Evolutionary conservation across 2,113 vertebrate genomes (phyloP), one percentile per base, ranked within the genome.

Genomic region (Lynx canadensis): DNA sequence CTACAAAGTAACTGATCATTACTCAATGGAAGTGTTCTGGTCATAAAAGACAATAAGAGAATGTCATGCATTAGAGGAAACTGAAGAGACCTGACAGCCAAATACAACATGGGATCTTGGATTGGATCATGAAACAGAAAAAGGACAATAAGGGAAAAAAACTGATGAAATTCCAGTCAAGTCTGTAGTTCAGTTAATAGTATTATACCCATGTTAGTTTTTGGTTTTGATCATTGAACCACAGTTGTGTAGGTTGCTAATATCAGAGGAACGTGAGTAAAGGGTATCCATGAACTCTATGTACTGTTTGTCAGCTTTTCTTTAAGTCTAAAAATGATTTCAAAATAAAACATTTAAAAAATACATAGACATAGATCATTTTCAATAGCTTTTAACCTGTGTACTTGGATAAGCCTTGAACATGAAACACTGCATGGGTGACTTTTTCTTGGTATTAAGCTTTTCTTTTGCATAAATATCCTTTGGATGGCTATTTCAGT

Each of bases 311-410:
- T 45, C 31, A 60, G 11, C 63, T 80, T 88, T 55, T 79, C 80
- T 79, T 41, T 89, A 73, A 82, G 25, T 81, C 65, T 82, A 82
- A 89, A 88, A 63, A 71, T 63, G 89, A 89, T 38, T 82, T 82
- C 6, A 25, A 7, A 41, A 89, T 48, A 63, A 80, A 66, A 36
- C 9, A n/a, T n/a, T 90, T 63, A 25, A 3, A 3, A 2, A 38
- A 81, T 74, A 65, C n/a, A 81, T 11, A 36, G 1, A 10, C 87
- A 41, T 66, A 66, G 69, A 74, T 63, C 18, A 89, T 78, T 86
- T 93, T 78, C 41, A 71, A 15, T 82, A 41, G n/a, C 38, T 65
- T 73, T 74, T 82, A 52, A 73, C 41, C 41, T 74, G 27, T n/a
- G 82, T 73, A 23, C 50, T 69, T 68, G 21, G n/a, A 57, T n/a